Conservation (phyloP, 2,888 invertebrate genomes). For the Catocala fraxini region DNA sequence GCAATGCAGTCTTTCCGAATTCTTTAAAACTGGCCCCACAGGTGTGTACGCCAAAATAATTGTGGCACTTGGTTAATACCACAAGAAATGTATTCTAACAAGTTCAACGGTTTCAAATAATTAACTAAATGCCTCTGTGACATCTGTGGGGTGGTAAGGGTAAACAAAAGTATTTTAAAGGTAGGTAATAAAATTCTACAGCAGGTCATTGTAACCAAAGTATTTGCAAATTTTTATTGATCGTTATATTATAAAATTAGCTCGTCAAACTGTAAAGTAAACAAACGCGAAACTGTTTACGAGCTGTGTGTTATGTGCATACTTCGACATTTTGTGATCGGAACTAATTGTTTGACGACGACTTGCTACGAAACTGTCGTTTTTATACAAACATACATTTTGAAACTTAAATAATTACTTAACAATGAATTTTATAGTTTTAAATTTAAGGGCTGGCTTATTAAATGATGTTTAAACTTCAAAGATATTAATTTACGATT, state of each 20-base stretch:
- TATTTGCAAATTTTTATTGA: slow-evolving; percentile 21
- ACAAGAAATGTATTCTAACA: not conserved
- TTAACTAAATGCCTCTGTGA: no score
- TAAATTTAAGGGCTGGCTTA: no score
- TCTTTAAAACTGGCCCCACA: slow-evolving; percentile 28
- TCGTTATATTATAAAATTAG: slow-evolving; percentile 29
- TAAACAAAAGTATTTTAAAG: no score
- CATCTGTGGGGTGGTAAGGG: no score
- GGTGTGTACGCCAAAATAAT: slow-evolving; percentile 3
- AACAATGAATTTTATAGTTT: no score
- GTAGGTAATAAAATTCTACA: not conserved
- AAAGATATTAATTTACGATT: no score
- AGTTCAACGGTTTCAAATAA: no score
- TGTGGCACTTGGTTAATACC: slow-evolving; percentile 1
- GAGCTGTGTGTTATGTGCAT: slow-evolving; percentile 27
- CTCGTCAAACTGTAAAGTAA: slow-evolving; percentile 38
- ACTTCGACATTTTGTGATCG: slow-evolving; percentile 27
- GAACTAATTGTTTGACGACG: slow-evolving; percentile 17
- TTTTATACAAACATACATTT: not conserved
- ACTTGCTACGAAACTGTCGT: not conserved
- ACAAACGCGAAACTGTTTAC: slow-evolving; percentile 42
- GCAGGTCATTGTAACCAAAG: slow-evolving; percentile 12
- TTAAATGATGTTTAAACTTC: no score
- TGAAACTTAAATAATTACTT: not conserved
- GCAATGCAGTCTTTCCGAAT: slow-evolving; percentile 36